Evolutionary conservation across 2,888 invertebrate genomes (phyloP), one percentile per base, ranked within the genome.

Genomic region (Amaurobius ferox): DNA sequence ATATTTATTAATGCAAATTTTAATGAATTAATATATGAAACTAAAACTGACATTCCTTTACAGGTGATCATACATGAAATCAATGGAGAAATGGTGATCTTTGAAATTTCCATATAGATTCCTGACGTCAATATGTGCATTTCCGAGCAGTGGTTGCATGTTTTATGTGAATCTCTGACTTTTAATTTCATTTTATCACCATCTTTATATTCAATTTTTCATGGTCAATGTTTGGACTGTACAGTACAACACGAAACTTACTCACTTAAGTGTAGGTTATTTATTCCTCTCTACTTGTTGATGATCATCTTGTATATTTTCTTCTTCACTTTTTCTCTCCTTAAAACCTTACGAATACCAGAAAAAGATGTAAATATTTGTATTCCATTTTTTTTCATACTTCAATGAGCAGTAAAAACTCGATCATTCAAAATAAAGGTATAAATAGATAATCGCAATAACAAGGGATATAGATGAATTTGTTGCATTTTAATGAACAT

Each of bases 181-280:
- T 55, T 71, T 35, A 11, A 28, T 28, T 35, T 80, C 48, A 44
- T 73, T 74, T 73, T 80, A 67, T 39, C 67, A 66, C 30, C 79
- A 64, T 72, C 39, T 79, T 72, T 79, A 32, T 26, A 80, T 73
- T 73, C 73, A 35, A 80, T n/a, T 48, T 66, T 73, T 29, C 66
- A 67, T 28, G 35, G 67, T 66, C 26, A 55, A 64, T 78, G 66
- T 72, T 62, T 62, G 19, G 32, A 48, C 30, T 72, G 73, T 73
- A 32, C n/a, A 67, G 67, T 79, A 66, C 72, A 73, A 35, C 23
- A 7, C 2, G 19, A 55, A 23, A 55, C 55, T 55, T 28, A 32
- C 32, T n/a, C n/a, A n/a, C n/a, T n/a, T n/a, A n/a, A n/a, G 35
- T 48, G 32, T 66, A 66, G 48, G 26, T 44, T 48, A 30, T 23